These are phyloP conservation scores for Aelia acuminata DNA, from an alignment of 2,888 invertebrate species.

Conservation along the genomic window DNA sequence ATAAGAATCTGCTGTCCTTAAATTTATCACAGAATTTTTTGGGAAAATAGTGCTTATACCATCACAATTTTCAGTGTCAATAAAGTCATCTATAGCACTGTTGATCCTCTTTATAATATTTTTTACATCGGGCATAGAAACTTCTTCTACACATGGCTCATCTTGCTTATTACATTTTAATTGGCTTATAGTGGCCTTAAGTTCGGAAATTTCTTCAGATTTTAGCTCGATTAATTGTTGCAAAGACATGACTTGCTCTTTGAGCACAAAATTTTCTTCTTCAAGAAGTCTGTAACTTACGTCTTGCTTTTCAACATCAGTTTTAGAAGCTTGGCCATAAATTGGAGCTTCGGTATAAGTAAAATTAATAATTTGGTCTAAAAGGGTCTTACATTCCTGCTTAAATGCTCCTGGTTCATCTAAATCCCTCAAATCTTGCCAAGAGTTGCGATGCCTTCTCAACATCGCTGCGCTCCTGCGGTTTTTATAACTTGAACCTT, in stretches of 20 bases:
- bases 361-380: conserved; percentile 22
- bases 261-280: conserved; percentile 17
- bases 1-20: neutral
- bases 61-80: neutral
- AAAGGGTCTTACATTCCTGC: conserved; percentile 2
- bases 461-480: neutral
- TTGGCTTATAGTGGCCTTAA: neutral
- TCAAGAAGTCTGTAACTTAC: conserved; percentile 35
- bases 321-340: neutral
- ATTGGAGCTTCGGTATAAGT: conserved; percentile 25
- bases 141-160: neutral
- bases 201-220: neutral
- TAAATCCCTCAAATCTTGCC: conserved; percentile 34
- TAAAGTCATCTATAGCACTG: neutral
- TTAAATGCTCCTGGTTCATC: conserved; percentile 38
- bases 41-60: neutral
- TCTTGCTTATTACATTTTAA: neutral
- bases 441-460: neutral
- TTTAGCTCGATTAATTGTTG: neutral
- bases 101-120: neutral
- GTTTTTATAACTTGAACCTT: neutral
- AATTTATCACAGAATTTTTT: neutral
- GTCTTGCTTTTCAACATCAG: conserved; percentile 38
- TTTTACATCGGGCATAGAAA: conserved; percentile 12
- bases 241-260: conserved; percentile 23